Percentiles rank a stretch among this genome's conserved stretches.
Conservation (phyloP, 2,888 invertebrate species). For the Amphiduros pacificus region DNA sequence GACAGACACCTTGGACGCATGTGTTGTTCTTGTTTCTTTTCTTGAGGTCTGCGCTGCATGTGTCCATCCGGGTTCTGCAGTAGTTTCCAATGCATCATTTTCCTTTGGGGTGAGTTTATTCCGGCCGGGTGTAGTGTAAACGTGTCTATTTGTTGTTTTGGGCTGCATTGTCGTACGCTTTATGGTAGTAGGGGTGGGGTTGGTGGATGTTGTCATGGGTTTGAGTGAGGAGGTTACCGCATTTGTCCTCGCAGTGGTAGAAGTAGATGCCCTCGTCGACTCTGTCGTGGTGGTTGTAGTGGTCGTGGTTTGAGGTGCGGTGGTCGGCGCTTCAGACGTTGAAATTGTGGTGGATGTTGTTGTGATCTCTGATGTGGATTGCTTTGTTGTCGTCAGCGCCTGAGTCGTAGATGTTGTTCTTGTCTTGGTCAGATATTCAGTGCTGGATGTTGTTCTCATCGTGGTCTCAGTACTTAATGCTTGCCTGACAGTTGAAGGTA, state of each 20-base stretch:
- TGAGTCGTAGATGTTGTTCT: neutral
- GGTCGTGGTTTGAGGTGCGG: neutral
- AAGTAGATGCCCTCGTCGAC: neutral
- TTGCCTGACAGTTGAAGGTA: neutral
- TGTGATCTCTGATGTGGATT: neutral
- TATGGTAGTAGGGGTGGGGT: neutral
- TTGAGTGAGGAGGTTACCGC: neutral
- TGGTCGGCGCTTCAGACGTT: neutral
- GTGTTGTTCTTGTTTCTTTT: no score
- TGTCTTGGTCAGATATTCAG: neutral
- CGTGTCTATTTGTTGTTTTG: no score
- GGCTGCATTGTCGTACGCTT: neutral
- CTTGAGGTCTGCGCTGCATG: no score
- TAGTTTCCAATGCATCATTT: no score
- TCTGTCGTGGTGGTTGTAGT: neutral
- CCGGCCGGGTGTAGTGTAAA: no score
- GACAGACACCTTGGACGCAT: no score
- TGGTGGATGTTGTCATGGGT: neutral
- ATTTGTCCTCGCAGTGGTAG: neutral
- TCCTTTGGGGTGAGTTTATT: no score
- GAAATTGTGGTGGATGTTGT: neutral
- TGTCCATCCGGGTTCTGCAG: no score
- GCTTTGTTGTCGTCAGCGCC: neutral
- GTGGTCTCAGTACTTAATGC: neutral
- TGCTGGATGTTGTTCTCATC: neutral